These are phyloP conservation scores for Hemibagrus wyckioides DNA, from an alignment of 2,113 vertebrate species.

Conservation along the genomic window DNA sequence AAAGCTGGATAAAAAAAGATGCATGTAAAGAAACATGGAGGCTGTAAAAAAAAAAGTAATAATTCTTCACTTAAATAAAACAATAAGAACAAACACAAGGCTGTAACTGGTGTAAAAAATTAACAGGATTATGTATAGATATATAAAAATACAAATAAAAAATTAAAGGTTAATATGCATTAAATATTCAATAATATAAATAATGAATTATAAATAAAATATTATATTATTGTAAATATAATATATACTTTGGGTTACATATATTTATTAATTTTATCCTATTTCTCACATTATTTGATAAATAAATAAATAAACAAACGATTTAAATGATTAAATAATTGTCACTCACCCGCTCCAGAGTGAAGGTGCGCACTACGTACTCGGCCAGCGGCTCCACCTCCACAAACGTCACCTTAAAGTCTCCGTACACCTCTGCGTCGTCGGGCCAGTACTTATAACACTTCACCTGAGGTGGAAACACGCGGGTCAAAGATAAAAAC, in stretches of 20 bases:
- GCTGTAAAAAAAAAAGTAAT: not conserved
- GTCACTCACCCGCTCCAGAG: slow-evolving; percentile 89
- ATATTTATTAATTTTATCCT: no score
- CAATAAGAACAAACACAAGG: not conserved
- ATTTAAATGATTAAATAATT: no score
- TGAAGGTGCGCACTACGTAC: slow-evolving; percentile 96
- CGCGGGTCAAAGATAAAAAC: not conserved
- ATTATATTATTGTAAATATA: no score
- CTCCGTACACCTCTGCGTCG: slow-evolving; percentile 94
- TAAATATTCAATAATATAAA: no score
- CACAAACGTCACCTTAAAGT: slow-evolving; percentile 96
- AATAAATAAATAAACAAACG: no score
- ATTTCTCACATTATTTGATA: no score
- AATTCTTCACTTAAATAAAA: not conserved
- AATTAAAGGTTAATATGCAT: no score
- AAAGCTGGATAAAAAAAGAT: not conserved
- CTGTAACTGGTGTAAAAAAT: no score
- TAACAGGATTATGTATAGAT: no score
- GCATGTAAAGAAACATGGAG: not conserved
- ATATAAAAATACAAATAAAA: no score
- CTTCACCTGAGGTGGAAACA: slow-evolving; percentile 81
- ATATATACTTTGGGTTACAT: no score
- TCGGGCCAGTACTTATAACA: slow-evolving; percentile 99
- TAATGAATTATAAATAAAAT: no score
- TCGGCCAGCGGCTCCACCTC: slow-evolving; percentile 96